Percentiles rank a stretch among this genome's conserved stretches.
Evolutionary conservation across 2,888 invertebrate species (phyloP).

Genomic region (Drosophila picticornis): DNA sequence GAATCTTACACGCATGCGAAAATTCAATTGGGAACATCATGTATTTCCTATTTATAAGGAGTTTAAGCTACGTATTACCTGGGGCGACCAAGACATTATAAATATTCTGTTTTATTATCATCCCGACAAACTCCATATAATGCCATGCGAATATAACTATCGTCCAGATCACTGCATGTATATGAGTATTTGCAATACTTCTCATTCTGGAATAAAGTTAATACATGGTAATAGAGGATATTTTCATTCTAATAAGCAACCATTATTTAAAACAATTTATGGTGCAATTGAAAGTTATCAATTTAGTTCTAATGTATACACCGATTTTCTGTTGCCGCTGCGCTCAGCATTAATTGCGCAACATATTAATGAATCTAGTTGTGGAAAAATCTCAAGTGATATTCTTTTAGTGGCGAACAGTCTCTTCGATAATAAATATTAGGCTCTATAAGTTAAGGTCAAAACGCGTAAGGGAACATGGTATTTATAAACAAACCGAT

Average conservation of each 20-base stretch:
- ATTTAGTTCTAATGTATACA: slow-evolving; percentile 86
- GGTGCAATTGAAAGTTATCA: slow-evolving; percentile 87
- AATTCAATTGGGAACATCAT: slow-evolving; percentile 93
- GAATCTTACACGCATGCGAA: slow-evolving; percentile 96
- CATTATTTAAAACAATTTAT: slow-evolving; percentile 91
- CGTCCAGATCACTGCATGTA: slow-evolving; percentile 99
- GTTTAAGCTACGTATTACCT: slow-evolving; percentile 94
- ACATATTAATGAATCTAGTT: slow-evolving; percentile 87
- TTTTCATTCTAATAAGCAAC: slow-evolving; percentile 94
- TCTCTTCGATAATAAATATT: slow-evolving; percentile 82
- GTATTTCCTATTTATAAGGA: slow-evolving; percentile 93
- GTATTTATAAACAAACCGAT: background rate
- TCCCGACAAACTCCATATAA: slow-evolving; percentile 91
- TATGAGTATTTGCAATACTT: slow-evolving; percentile 91
- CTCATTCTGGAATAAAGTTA: slow-evolving; percentile 89
- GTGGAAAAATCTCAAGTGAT: slow-evolving; percentile 88
- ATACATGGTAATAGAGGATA: slow-evolving; percentile 95
- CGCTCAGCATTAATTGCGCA: slow-evolving; percentile 86
- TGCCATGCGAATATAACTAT: slow-evolving; percentile 95
- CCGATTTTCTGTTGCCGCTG: slow-evolving; percentile 74
- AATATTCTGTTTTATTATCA: slow-evolving; percentile 94
- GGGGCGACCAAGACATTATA: slow-evolving; percentile 99
- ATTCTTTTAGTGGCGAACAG: slow-evolving; percentile 86
- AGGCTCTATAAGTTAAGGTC: background rate
- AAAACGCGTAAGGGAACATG: no score